phyloP scores from a whole-genome alignment of 1,140 invertebrate species.

The Idris sp. region DNA sequence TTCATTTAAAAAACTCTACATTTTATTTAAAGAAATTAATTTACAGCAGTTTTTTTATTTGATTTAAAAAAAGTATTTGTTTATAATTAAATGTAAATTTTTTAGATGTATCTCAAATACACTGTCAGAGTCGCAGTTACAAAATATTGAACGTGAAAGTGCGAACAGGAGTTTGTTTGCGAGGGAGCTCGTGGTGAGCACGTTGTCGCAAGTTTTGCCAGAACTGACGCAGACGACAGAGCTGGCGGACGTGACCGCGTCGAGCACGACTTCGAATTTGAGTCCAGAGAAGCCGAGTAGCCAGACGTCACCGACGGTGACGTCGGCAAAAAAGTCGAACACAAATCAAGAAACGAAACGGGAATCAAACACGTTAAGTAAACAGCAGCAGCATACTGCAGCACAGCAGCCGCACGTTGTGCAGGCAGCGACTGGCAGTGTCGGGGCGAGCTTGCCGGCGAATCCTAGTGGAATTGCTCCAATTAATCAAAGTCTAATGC shows the following conservation, averaged over 20 bases:
- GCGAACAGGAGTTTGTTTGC: slow-evolving; percentile 84
- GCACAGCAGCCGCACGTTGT: slow-evolving; percentile 61
- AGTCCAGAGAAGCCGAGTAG: slow-evolving; percentile 72
- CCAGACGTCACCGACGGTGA: slow-evolving; percentile 55
- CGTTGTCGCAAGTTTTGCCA: slow-evolving; percentile 78
- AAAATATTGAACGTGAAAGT: slow-evolving; percentile 80
- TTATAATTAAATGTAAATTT: too few relatives aligned
- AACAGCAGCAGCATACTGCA: slow-evolving; percentile 55
- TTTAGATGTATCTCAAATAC: slow-evolving; percentile 82
- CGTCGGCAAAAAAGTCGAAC: slow-evolving; percentile 67
- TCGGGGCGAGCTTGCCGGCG: slow-evolving; percentile 60
- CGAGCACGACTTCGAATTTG: slow-evolving; percentile 66
- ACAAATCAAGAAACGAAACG: slow-evolving; percentile 69
- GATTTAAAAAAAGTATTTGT: too few relatives aligned
- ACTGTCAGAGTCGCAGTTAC: slow-evolving; percentile 79
- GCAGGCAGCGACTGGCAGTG: slow-evolving; percentile 62
- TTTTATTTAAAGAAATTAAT: too few relatives aligned
- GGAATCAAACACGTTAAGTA: slow-evolving; percentile 63
- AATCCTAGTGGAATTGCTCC: slow-evolving; percentile 73
- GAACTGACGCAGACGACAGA: slow-evolving; percentile 70
- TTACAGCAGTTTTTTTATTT: too few relatives aligned
- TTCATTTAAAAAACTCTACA: too few relatives aligned
- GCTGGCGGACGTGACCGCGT: slow-evolving; percentile 67
- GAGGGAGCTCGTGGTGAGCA: slow-evolving; percentile 83
- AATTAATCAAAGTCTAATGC: slow-evolving; percentile 75